Percentiles rank a stretch among this genome's conserved stretches.
Evolutionary conservation across 2,888 invertebrate genomes (phyloP).

Genomic region (Adelognathus sp.): DNA sequence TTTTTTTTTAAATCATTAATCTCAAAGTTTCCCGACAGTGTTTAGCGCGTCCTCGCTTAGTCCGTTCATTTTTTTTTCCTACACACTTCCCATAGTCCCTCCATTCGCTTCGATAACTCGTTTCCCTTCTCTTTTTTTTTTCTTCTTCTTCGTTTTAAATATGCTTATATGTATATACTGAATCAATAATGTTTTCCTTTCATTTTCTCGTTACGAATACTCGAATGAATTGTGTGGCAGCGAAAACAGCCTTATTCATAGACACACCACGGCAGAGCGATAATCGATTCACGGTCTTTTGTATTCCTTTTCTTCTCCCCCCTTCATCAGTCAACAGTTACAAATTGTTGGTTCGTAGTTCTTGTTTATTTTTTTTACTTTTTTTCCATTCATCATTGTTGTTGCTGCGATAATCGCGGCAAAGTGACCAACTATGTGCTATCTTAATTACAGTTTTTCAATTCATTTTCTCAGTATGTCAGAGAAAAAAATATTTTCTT

Average conservation of each 20-base stretch:
- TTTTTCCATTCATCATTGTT: not conserved
- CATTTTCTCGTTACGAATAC: conserved; percentile 35
- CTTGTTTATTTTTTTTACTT: not conserved
- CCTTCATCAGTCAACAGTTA: not conserved
- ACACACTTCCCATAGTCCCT: not conserved
- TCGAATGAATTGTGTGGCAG: conserved; percentile 41
- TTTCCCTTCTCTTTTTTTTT: not conserved
- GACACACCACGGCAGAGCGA: conserved; percentile 27
- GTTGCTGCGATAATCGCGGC: not conserved
- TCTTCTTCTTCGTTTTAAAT: not conserved
- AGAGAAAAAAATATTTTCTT: too few species aligned
- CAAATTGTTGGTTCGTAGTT: conserved; percentile 5
- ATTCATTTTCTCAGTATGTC: too few species aligned
- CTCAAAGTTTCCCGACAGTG: not conserved
- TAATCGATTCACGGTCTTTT: not conserved
- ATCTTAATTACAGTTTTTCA: not conserved
- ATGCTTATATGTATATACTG: conserved; percentile 23
- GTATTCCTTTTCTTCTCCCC: not conserved
- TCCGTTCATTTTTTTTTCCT: not conserved
- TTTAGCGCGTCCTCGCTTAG: not conserved
- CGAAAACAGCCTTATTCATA: conserved; percentile 35
- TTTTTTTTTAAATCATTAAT: too few species aligned
- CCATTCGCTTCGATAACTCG: not conserved
- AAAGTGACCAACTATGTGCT: conserved; percentile 13
- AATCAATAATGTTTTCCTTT: conserved; percentile 15